These are phyloP conservation scores for Phengaris alcon DNA, from an alignment of 2,888 invertebrate genomes.

Conservation along the genomic window DNA sequence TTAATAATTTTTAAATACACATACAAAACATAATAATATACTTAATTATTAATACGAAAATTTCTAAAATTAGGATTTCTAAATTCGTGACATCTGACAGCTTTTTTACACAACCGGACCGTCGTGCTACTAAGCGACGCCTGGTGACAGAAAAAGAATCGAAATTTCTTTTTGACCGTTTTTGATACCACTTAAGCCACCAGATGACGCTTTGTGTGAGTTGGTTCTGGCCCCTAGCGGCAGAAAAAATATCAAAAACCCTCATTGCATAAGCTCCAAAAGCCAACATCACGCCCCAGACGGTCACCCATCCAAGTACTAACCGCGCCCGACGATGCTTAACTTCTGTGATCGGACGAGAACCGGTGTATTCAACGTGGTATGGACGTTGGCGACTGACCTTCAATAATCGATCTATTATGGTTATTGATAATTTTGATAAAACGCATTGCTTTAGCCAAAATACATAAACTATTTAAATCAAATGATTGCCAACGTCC, in stretches of 20 bases:
- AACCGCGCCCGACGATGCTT: constrained; percentile 56
- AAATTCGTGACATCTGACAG: too few relatives aligned
- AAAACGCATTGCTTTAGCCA: not conserved
- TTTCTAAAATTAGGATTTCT: too few relatives aligned
- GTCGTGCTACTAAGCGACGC: too few relatives aligned
- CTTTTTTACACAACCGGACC: too few relatives aligned
- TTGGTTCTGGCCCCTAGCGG: too few relatives aligned
- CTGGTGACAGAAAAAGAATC: too few relatives aligned
- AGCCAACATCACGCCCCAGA: not conserved
- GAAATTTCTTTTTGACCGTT: too few relatives aligned
- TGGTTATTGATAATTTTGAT: not conserved
- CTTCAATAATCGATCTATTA: not conserved
- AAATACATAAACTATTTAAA: not conserved
- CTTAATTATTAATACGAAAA: too few relatives aligned
- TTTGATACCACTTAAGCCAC: too few relatives aligned
- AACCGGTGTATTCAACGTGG: constrained; percentile 38
- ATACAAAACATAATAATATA: not conserved
- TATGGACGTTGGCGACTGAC: not conserved
- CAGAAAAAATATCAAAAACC: not conserved
- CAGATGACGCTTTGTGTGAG: too few relatives aligned
- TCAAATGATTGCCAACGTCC: not conserved
- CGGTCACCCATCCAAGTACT: constrained; percentile 42
- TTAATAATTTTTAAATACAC: not conserved
- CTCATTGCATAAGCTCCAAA: too few relatives aligned
- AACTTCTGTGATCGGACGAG: constrained; percentile 46